Conservation (phyloP, 1,140 invertebrate genomes). For the Drosophila mojavensis region DNA sequence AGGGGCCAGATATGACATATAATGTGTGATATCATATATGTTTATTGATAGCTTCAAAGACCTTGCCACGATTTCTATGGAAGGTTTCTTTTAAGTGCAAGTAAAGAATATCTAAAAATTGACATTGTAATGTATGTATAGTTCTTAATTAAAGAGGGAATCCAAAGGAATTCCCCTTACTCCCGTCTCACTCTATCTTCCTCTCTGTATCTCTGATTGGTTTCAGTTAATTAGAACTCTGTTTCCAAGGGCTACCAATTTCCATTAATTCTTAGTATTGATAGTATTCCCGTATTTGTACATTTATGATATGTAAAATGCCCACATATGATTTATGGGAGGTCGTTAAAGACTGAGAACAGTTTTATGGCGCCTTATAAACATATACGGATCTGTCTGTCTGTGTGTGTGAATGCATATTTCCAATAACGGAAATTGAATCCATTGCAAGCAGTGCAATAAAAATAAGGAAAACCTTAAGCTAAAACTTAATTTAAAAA, state of each 20-base stretch:
- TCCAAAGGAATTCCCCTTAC: too few species aligned
- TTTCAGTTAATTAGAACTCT: constrained; percentile 12
- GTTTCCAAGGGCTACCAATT: not conserved
- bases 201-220: not conserved
- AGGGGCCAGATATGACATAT: constrained; percentile 11
- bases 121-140: too few species aligned
- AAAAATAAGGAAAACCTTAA: constrained; percentile 42
- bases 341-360: constrained; percentile 20
- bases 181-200: too few species aligned
- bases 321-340: constrained; percentile 40
- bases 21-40: constrained; percentile 15
- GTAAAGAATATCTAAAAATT: not conserved
- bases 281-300: constrained; percentile 9
- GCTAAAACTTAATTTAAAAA: constrained; percentile 20
- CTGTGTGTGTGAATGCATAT: not conserved
- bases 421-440: constrained; percentile 44
- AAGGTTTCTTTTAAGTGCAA: not conserved
- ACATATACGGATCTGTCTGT: not conserved
- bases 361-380: constrained; percentile 46
- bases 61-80: not conserved
- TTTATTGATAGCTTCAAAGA: not conserved
- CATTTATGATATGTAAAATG: constrained; percentile 46
- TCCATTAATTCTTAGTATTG: constrained; percentile 14
- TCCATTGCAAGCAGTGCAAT: constrained; percentile 20
- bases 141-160: too few species aligned